Percentiles rank a stretch among this genome's conserved stretches.
phyloP scores from a whole-genome alignment of 2,113 vertebrate genomes.

The Xenotilapia caudafasciata region DNA sequence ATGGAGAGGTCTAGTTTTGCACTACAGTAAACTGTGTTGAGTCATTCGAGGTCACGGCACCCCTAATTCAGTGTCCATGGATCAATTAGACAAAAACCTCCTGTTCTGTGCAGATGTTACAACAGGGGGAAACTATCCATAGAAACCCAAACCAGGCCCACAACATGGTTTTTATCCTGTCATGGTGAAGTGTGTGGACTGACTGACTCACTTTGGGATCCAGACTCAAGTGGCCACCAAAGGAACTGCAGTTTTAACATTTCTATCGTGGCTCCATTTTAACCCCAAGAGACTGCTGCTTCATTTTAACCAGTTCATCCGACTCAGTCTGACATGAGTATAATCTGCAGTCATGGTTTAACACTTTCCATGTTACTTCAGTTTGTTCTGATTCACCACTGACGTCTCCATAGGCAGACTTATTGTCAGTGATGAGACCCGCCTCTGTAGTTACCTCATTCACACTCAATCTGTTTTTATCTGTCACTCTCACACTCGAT shows the following conservation, averaged over 20 bases:
- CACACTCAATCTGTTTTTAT: not conserved
- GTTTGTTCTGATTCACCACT: not conserved
- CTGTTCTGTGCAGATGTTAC: not conserved
- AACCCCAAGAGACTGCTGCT: not conserved
- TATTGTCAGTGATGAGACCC: not conserved
- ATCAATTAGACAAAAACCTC: not conserved
- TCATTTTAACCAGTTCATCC: not conserved
- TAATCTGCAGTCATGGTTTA: not conserved
- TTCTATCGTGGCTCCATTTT: not conserved
- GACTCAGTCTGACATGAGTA: not conserved
- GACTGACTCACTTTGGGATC: not conserved
- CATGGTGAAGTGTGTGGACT: not conserved
- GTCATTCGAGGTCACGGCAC: rapidly evolving
- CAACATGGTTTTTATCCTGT: not conserved
- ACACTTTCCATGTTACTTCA: not conserved
- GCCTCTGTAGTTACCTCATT: not conserved
- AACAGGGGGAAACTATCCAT: not conserved
- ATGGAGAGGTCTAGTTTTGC: not conserved
- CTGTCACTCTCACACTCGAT: not conserved
- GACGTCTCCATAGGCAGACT: not conserved
- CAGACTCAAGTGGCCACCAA: not conserved
- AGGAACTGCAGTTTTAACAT: not conserved
- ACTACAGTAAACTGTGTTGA: not conserved
- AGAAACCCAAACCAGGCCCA: not conserved
- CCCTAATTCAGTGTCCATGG: not conserved